Conservation (phyloP, 1,140 invertebrate genomes). For the Atta cephalotes region DNA sequence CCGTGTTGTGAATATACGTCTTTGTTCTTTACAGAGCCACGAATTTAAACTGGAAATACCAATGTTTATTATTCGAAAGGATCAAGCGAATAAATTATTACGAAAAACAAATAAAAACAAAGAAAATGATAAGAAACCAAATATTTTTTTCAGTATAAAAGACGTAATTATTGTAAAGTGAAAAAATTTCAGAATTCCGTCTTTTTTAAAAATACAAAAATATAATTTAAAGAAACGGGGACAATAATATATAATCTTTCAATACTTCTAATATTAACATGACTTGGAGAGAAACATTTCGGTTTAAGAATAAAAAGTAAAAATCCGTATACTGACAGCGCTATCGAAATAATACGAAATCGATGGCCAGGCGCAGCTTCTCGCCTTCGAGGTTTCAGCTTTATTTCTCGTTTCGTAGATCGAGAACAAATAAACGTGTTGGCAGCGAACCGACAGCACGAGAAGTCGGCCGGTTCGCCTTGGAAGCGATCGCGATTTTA, state of each 20-base stretch:
- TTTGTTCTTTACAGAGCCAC: not conserved
- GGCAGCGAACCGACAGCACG: slow-evolving; percentile 19
- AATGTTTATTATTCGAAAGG: too few relatives aligned
- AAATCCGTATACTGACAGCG: not conserved
- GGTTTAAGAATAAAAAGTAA: not conserved
- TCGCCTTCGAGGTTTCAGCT: slow-evolving; percentile 19
- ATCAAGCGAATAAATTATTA: too few relatives aligned
- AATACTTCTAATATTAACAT: too few relatives aligned
- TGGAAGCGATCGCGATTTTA: slow-evolving; percentile 48
- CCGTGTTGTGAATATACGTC: not conserved
- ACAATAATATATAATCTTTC: too few relatives aligned
- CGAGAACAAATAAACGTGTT: slow-evolving; percentile 52
- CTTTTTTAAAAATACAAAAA: too few relatives aligned
- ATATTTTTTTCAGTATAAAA: too few relatives aligned
- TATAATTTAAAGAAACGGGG: too few relatives aligned
- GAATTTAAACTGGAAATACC: not conserved
- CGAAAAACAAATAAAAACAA: too few relatives aligned
- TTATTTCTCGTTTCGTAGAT: slow-evolving; percentile 55
- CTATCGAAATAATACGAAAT: slow-evolving; percentile 29
- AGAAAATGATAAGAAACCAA: too few relatives aligned
- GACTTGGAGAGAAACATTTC: not conserved
- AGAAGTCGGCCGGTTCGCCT: slow-evolving; percentile 56
- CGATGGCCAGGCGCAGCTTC: slow-evolving; percentile 13
- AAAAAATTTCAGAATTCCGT: too few relatives aligned
- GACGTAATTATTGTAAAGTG: too few relatives aligned